These are phyloP conservation scores for Caenorhabditis sp. DNA, from an alignment of 2,888 invertebrate genomes.

Conservation along the genomic window DNA sequence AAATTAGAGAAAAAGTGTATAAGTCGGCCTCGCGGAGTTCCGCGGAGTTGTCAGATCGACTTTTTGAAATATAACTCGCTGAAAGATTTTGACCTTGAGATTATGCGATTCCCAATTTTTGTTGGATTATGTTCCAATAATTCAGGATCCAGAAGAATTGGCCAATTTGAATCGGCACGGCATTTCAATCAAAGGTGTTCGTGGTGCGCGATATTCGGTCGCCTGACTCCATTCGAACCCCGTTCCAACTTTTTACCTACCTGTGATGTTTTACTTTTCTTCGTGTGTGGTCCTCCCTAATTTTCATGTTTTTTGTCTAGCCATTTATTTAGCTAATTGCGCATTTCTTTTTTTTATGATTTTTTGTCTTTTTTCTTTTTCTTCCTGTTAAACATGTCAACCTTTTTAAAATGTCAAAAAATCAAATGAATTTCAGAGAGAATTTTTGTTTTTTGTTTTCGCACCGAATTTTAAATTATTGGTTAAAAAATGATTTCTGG, in stretches of 20 bases:
- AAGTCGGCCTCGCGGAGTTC: too few species aligned
- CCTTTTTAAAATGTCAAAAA: not conserved
- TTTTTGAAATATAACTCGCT: too few species aligned
- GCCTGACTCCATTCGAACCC: slow-evolving; percentile 8
- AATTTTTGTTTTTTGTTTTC: not conserved
- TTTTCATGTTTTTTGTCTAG: not conserved
- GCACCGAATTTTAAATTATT: not conserved
- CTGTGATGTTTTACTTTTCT: not conserved
- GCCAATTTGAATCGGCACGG: slow-evolving; percentile 27
- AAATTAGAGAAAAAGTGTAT: too few species aligned
- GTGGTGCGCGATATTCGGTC: slow-evolving; percentile 34
- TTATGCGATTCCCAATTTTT: too few species aligned
- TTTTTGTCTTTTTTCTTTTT: not conserved
- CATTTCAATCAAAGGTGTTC: slow-evolving; percentile 28
- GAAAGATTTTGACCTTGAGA: too few species aligned
- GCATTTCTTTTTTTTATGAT: not conserved
- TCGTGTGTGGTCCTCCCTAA: not conserved
- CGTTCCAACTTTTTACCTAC: not conserved
- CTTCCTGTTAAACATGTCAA: not conserved
- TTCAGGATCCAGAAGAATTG: slow-evolving; percentile 31
- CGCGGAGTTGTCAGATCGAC: too few species aligned
- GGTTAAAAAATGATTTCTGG: too few species aligned
- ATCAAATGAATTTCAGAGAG: not conserved
- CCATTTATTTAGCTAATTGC: not conserved
- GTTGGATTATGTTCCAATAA: too few species aligned